Evolutionary conservation across 2,888 invertebrate genomes (phyloP).

Genomic region (Hyles lineata): DNA sequence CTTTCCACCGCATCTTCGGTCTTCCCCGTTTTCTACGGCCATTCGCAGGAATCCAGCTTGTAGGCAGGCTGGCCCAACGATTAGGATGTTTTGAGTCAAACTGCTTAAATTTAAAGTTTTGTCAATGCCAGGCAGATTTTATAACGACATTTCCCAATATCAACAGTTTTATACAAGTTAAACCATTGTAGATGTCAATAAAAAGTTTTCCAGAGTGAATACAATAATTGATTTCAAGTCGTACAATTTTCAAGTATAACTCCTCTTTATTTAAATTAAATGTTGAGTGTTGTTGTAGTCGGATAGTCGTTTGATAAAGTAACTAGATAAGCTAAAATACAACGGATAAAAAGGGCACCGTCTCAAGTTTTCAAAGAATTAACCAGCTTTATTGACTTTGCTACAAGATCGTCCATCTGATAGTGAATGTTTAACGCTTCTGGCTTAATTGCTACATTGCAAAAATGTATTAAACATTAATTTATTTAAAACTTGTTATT

Average conservation of each 20-base stretch:
- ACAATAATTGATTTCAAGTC: neutral
- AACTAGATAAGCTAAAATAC: slow-evolving; percentile 3
- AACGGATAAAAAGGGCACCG: neutral
- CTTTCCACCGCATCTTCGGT: too few species aligned
- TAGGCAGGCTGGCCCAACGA: too few species aligned
- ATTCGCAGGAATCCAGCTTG: too few species aligned
- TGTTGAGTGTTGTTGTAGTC: neutral
- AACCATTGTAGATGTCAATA: too few species aligned
- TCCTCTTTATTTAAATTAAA: neutral
- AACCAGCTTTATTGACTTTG: neutral
- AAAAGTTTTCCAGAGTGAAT: neutral
- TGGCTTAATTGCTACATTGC: neutral
- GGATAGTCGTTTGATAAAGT: neutral
- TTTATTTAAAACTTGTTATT: neutral
- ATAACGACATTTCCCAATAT: too few species aligned
- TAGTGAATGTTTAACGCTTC: slow-evolving; percentile 11
- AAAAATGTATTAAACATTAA: neutral
- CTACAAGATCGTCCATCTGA: slow-evolving; percentile 9
- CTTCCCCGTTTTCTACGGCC: too few species aligned
- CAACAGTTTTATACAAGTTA: too few species aligned
- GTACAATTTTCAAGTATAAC: neutral
- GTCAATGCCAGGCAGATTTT: neutral
- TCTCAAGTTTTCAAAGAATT: neutral
- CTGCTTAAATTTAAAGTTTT: too few species aligned
- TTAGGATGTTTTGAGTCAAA: too few species aligned